phyloP scores from a whole-genome alignment of 2,888 invertebrate genomes.

The Apocheima hispidaria region DNA sequence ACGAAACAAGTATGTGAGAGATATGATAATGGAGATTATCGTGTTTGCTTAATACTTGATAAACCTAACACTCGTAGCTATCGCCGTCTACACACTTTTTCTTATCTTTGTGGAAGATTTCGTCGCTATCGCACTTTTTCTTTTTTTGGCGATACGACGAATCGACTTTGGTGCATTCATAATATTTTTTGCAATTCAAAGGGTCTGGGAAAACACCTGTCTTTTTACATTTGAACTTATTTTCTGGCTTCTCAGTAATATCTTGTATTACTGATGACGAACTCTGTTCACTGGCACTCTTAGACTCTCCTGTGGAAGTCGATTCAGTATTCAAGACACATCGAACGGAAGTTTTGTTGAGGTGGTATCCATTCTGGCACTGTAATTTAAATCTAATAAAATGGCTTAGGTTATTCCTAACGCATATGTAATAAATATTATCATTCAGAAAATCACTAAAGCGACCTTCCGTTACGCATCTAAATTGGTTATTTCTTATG shows the following conservation, averaged over 20 bases:
- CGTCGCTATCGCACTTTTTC: conserved; percentile 74
- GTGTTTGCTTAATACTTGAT: conserved; percentile 29
- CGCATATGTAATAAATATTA: conserved; percentile 78
- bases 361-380: conserved; percentile 67
- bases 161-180: conserved; percentile 67
- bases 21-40: conserved; percentile 21
- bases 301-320: conserved; percentile 44
- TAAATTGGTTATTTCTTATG: conserved; percentile 76
- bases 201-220: conserved; percentile 57
- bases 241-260: conserved; percentile 21
- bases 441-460: conserved; percentile 70
- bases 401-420: conserved; percentile 53
- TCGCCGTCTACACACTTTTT: conserved; percentile 69
- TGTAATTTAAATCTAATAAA: conserved; percentile 72
- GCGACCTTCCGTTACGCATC: conserved; percentile 73
- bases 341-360: conserved; percentile 64
- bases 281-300: conserved; percentile 48
- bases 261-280: conserved; percentile 29
- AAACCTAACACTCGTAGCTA: conserved; percentile 60
- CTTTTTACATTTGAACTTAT: conserved; percentile 49
- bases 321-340: conserved; percentile 55
- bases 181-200: conserved; percentile 76
- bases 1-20: conserved; percentile 2
- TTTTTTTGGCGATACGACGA: conserved; percentile 61
- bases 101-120: conserved; percentile 72